Evolutionary conservation across 1,140 invertebrate species (phyloP), one percentile per base, ranked within the genome.

Genomic region (Pseudoatta argentina): DNA sequence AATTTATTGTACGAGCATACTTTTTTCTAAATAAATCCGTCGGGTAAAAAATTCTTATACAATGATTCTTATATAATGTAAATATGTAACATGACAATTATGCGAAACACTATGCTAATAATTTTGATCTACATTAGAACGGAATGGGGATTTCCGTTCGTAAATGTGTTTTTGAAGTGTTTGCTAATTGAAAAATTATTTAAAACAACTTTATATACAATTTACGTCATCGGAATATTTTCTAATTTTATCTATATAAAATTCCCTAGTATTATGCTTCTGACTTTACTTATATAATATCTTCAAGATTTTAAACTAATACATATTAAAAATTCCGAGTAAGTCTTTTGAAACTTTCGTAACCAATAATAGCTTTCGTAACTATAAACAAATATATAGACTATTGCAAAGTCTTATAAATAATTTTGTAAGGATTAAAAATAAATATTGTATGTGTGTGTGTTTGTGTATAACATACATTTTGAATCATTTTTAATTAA

Each of bases 221-320:
- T 57, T 18, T 34, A 59, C 14, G 1, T 61, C 30, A 18, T 39
- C 21, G 7, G 44, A 72, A 18, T 51, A 16, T 69, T 51, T 75
- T 59, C n/a, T 75, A 39, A 75, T 75, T 75, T 75, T 39, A 18
- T 5, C 7, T 59, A 59, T 57, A 39, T 3, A 44, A 44, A 44
- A 34, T 73, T 21, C 5, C 0, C 4, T 53, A 3, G 24, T 53
- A 72, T 71, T 30, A 27, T 30, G 18, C 1, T 0, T 21, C 5
- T 57, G 8, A 73, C 12, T 30, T 24, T 30, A 55, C 0, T 51
- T 21, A 57, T 2, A 8, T 24, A 57, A 73, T 55, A 57, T 34
- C n/a, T 73, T 73, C 2, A 30, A 73, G 30, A 0, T 57, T 53
- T 27, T 14, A 18, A 6, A n/a, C 18, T 21, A 27, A 71, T 53